A percentile compares a stretch with the other conserved stretches of the same genome.
phyloP scores from a whole-genome alignment of 2,888 invertebrate species.

The Drosophila testacea region DNA sequence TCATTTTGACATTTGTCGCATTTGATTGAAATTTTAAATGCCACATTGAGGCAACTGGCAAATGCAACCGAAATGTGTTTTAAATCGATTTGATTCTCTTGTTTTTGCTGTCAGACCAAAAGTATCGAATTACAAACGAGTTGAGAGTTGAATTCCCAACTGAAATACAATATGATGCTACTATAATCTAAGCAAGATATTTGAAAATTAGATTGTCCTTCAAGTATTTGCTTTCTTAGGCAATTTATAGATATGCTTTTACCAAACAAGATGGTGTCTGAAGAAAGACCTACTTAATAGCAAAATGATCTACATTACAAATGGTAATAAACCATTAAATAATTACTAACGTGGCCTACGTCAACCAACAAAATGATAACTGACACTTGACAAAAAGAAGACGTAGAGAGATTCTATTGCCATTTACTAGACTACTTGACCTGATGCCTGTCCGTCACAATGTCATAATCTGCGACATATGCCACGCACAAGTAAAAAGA shows the following conservation, averaged over 20 bases:
- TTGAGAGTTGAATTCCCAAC: constrained; percentile 14
- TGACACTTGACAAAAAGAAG: constrained; percentile 43
- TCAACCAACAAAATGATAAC: constrained; percentile 49
- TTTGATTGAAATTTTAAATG: constrained; percentile 54
- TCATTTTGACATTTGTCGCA: constrained; percentile 60
- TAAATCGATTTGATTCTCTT: constrained; percentile 60
- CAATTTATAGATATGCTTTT: background rate
- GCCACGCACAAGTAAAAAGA: constrained; percentile 38
- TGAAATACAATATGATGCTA: background rate
- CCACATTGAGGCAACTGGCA: constrained; percentile 45
- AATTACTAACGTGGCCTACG: constrained; percentile 55
- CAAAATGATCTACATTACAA: background rate
- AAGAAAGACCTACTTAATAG: background rate
- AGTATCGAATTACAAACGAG: constrained; percentile 56
- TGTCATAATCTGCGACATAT: constrained; percentile 76
- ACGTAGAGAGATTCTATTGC: constrained; percentile 10
- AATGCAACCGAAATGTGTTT: constrained; percentile 60
- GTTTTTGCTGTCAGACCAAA: constrained; percentile 36
- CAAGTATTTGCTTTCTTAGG: too few relatives aligned
- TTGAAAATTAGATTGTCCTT: too few relatives aligned
- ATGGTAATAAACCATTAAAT: constrained; percentile 54
- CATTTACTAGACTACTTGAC: constrained; percentile 14
- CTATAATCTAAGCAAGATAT: too few relatives aligned
- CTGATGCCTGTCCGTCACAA: constrained; percentile 51
- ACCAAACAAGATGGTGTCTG: background rate